Base-by-base conservation (phyloP, 2,888 invertebrate genomes). In the Dysmachus trigonus region DNA sequence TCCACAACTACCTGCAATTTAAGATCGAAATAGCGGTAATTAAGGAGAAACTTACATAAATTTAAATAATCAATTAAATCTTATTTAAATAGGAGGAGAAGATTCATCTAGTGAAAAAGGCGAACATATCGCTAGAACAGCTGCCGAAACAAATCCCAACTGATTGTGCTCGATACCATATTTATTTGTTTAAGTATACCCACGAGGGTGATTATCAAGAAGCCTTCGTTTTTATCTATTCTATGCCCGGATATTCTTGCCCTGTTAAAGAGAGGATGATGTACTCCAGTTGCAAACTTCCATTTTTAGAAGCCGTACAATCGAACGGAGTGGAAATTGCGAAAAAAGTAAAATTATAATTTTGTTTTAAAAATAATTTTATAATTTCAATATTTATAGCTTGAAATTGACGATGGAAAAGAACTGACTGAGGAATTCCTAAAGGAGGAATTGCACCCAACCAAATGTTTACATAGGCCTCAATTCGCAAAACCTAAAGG, bases 201-300 rank as follows among this genome's bases (percentile, higher is more conserved):
- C 97, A 98, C 90, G 98, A 99, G 92, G 98, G 98, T 33, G 98
- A 98, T 91, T 96, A 95, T 89, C 93, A 96, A 91, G 96, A 98
- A 90, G 96, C 95, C 90, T 95, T 95, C 92, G 96, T 99, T 87
- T 99, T 99, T 92, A 97, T 99, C 90, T 99, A 99, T 93, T 98
- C 99, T 8, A 98, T 99, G 97, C 99, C 99, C 3, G 98, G 99
- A 4, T 98, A 98, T 92, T 96, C 94, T 87, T 98, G 98, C 92
- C 96, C 98, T 88, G 98, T 99, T 89, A 99, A 98, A 90, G 99
- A 99, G 91, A 94, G 99, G 89, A 99, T 99, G 99, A 93, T 99
- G 91, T 99, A 99, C 92, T 99, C 99, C 0, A 98, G 98, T 90
- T 99, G 99, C 92, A 99, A 99, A 92, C 97, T 95, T 87, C 97